Percentiles rank a stretch among this genome's conserved stretches.
Conservation (phyloP, 2,888 invertebrate species). For the Tipula helvola region DNA sequence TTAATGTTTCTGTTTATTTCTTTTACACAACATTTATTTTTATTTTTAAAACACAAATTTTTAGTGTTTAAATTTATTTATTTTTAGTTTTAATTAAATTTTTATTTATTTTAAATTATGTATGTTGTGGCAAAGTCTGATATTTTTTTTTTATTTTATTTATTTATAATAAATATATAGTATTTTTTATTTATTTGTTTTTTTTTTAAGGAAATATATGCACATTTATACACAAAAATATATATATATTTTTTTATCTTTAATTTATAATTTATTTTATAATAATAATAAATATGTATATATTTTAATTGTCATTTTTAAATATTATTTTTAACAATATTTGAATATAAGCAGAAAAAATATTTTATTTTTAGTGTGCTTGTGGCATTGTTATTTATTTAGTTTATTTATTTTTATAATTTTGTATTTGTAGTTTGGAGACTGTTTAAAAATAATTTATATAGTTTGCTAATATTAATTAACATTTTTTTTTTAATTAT, state of each 20-base stretch:
- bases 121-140: conserved; percentile 6
- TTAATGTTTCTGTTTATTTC: neutral
- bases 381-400: neutral
- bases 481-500: neutral
- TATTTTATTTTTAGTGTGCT: neutral
- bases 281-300: conserved; percentile 8
- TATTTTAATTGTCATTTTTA: neutral
- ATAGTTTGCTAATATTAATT: neutral
- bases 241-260: conserved; percentile 24
- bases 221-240: conserved; percentile 5
- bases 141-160: neutral
- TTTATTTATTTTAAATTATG: conserved; percentile 15
- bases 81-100: neutral
- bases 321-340: neutral
- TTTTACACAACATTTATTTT: neutral
- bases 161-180: conserved; percentile 22
- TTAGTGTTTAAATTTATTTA: neutral
- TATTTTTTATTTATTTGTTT: conserved; percentile 7
- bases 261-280: conserved; percentile 19
- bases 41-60: neutral
- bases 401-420: neutral
- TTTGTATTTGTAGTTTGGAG: neutral
- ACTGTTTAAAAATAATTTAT: neutral
- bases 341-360: neutral
- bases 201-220: conserved; percentile 13